Evolutionary conservation across 1,140 invertebrate genomes (phyloP).

Genomic region (Thereuonema tuberculata): DNA sequence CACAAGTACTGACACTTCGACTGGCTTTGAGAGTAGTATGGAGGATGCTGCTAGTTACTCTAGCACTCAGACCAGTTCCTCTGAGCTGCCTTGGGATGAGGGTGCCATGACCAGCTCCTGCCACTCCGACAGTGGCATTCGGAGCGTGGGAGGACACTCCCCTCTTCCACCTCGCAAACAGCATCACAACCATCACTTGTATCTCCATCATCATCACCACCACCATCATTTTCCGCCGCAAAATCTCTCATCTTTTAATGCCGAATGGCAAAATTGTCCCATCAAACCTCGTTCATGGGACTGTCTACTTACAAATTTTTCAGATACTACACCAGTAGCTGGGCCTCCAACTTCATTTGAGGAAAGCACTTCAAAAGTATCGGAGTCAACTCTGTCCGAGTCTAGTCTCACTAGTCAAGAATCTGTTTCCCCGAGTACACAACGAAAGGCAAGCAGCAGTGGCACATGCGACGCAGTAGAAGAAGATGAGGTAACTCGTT

Average conservation of each 20-base stretch:
- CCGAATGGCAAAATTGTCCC: no score
- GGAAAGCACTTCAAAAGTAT: neutral
- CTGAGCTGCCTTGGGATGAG: constrained; percentile 8
- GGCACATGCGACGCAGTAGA: neutral
- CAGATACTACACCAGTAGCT: neutral
- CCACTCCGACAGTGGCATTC: constrained; percentile 7
- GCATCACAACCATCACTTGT: neutral
- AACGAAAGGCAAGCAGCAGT: neutral
- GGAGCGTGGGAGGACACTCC: constrained; percentile 20
- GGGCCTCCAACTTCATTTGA: neutral
- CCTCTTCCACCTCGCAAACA: neutral
- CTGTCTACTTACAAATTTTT: neutral
- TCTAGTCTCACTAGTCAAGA: neutral
- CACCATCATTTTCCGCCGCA: neutral
- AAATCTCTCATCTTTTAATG: neutral
- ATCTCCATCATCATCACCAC: neutral
- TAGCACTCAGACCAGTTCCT: neutral
- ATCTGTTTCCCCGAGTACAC: neutral
- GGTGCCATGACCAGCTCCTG: constrained; percentile 3
- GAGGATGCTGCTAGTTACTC: constrained; percentile 6
- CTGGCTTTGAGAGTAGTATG: neutral
- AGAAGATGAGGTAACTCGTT: neutral
- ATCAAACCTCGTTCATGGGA: neutral
- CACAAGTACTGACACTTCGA: constrained; percentile 10
- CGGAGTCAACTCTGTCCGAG: neutral